Percentiles rank a stretch among this genome's conserved stretches.
Evolutionary conservation across 2,888 invertebrate species (phyloP).

Genomic region (Drosophila antonietae): DNA sequence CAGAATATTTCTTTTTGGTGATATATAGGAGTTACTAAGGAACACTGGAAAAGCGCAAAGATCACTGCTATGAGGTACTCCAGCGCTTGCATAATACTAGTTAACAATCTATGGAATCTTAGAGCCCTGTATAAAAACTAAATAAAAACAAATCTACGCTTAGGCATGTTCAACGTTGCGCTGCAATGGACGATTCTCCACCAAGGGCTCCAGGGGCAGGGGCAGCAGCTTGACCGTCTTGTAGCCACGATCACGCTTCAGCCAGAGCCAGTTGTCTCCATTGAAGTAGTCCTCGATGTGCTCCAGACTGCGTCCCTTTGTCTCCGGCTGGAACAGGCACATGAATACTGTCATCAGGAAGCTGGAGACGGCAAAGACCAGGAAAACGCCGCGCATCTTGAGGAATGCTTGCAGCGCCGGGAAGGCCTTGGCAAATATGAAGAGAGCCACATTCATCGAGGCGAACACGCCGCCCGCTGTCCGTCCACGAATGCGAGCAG

Average conservation of each 20-base stretch:
- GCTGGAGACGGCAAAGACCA: constrained; percentile 89
- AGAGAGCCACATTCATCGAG: constrained; percentile 89
- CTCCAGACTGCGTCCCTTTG: constrained; percentile 89
- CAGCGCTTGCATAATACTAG: constrained; percentile 42
- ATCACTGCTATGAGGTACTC: constrained; percentile 30
- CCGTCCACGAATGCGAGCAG: constrained; percentile 89
- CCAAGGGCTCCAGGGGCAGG: constrained; percentile 48
- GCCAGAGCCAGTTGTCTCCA: constrained; percentile 88
- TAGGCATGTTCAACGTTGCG: constrained; percentile 37
- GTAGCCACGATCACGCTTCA: constrained; percentile 78
- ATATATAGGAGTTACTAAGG: constrained; percentile 31
- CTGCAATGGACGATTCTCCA: constrained; percentile 21
- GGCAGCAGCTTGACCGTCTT: constrained; percentile 64
- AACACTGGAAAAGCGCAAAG: constrained; percentile 34
- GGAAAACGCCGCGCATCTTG: constrained; percentile 89
- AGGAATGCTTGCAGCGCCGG: constrained; percentile 87
- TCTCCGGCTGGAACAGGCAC: constrained; percentile 90
- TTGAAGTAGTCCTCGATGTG: constrained; percentile 93
- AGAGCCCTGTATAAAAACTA: constrained; percentile 45
- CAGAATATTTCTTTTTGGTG: constrained; percentile 22
- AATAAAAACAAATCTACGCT: constrained; percentile 1
- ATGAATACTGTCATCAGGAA: constrained; percentile 88
- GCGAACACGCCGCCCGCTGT: constrained; percentile 91
- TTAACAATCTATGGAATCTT: constrained; percentile 39
- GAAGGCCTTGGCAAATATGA: constrained; percentile 89